These are phyloP conservation scores for Hirundo rustica DNA, from an alignment of 2,797 vertebrate species.

Conservation along the genomic window DNA sequence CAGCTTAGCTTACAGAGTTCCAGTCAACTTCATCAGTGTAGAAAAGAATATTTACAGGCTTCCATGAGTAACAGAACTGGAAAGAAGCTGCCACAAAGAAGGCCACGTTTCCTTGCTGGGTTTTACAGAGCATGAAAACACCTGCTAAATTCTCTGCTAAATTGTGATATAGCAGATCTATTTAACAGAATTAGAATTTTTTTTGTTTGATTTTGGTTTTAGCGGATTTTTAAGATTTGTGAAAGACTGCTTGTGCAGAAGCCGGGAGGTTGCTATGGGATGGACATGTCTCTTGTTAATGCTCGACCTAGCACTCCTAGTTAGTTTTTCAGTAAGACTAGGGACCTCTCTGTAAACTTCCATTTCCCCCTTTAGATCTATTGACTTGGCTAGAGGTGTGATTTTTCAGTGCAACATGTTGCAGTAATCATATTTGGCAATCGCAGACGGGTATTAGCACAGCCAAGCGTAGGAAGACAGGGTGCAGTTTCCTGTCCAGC, in stretches of 20 bases:
- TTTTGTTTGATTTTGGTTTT: neutral
- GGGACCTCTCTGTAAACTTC: neutral
- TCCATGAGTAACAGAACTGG: neutral
- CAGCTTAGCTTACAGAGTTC: accelerated
- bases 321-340: neutral
- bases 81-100: neutral
- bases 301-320: neutral
- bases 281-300: neutral
- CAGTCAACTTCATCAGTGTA: neutral
- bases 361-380: neutral
- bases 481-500: slow-evolving; percentile 38
- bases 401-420: neutral
- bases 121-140: neutral
- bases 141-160: neutral
- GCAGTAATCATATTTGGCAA: neutral
- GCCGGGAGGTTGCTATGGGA: neutral
- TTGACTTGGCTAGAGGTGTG: neutral
- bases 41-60: neutral
- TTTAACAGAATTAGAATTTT: neutral
- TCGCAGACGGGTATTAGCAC: neutral
- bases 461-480: slow-evolving; percentile 14
- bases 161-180: neutral
- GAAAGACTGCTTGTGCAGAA: neutral
- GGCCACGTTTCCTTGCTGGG: neutral
- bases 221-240: neutral